Evolutionary conservation across 1,140 invertebrate species (phyloP), one percentile per base, ranked within the genome.

Genomic region (Tenebrio molitor): DNA sequence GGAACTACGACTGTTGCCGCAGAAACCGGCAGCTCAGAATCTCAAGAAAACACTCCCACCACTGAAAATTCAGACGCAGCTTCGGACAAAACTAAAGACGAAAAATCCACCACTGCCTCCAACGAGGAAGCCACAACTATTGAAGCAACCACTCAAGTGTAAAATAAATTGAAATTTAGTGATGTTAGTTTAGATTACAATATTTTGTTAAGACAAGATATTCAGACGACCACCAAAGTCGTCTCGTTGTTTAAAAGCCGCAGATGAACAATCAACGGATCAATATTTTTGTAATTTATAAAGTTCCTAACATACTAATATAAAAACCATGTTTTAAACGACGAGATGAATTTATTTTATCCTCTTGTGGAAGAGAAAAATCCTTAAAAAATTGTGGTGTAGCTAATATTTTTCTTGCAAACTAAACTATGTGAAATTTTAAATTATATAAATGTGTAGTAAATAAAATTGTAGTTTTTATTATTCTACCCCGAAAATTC

Each of bases 231-330:
- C 1, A 65, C 58, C 62, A 44, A 71, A 41, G 36, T 69, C 50
- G 5, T 58, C 12, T 29, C 25, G 8, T 29, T 29, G 25, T 29
- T 4, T n/a, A n/a, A n/a, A n/a, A n/a, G n/a, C n/a, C n/a, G n/a
- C n/a, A n/a, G 12, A 19, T 19, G 16, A 46, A 46, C 44, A 5
- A 46, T 46, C 64, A 53, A 58, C 62, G 58, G 41, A 29, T 7
- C 8, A 44, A 14, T 42, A 33, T 33, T 33, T 33, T 10, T 33
- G 53, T 21, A 29, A 68, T 12, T 19, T 53, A 42, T 50, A 73
- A 64, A 73, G 63, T 69, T 58, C 63, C 19, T 44, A 67, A 72
- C 36, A 66, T 67, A 68, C 14, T 21, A 33, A 66, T 67, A 72
- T n/a, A 63, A 33, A 72, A 33, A 4, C 10, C 4, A 33, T 33